These are phyloP conservation scores for Rhipidura dahli DNA, from an alignment of 2,113 vertebrate species.

Conservation along the genomic window DNA sequence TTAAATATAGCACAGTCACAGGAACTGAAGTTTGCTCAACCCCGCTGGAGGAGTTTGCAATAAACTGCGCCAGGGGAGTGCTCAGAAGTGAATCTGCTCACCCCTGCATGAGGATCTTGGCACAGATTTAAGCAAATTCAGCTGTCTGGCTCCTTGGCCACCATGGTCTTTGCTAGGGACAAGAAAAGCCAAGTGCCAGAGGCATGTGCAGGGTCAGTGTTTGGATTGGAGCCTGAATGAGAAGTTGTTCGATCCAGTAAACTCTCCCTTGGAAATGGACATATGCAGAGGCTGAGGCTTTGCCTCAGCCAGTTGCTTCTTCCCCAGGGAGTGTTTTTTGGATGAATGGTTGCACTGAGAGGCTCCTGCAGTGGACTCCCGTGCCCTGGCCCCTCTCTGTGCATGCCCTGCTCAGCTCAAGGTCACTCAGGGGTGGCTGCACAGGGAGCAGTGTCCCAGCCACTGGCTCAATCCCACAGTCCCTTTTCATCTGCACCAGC, in stretches of 20 bases:
- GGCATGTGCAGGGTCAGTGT: fast-evolving
- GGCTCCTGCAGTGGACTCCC: not conserved
- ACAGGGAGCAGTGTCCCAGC: not conserved
- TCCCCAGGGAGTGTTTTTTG: not conserved
- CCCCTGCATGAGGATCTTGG: not conserved
- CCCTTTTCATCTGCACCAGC: not conserved
- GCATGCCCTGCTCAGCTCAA: not conserved
- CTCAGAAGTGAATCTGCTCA: not conserved
- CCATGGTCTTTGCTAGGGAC: not conserved
- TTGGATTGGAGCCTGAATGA: fast-evolving
- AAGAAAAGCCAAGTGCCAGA: not conserved
- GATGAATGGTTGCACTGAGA: not conserved
- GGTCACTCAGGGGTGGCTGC: fast-evolving
- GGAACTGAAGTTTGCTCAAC: not conserved
- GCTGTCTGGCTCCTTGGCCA: not conserved
- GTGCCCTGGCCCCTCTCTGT: not conserved
- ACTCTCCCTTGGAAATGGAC: not conserved
- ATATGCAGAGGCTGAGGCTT: not conserved
- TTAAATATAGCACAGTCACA: not conserved
- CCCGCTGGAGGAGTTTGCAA: not conserved
- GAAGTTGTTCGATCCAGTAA: not conserved
- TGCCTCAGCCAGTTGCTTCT: not conserved
- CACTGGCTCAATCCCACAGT: fast-evolving
- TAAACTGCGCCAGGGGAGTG: not conserved
- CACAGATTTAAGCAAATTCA: not conserved